Evolutionary conservation across 1,140 invertebrate species (phyloP).

Genomic region (Nixonia krombeini): DNA sequence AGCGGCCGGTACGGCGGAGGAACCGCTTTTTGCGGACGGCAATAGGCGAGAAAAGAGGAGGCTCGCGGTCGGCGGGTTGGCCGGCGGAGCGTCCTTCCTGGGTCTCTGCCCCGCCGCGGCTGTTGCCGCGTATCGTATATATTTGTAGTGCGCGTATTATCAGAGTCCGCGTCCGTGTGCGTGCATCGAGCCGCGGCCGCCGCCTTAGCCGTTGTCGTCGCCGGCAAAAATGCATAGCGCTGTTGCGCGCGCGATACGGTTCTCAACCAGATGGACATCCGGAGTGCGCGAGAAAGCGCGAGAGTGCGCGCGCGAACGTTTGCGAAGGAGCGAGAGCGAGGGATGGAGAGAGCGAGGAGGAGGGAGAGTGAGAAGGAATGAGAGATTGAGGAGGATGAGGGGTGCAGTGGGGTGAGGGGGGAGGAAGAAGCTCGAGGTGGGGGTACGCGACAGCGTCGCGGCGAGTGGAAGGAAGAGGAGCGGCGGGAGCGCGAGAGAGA

Average conservation of each 20-base stretch:
- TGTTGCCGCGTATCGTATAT: constrained; percentile 65
- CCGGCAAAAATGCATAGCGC: constrained; percentile 68
- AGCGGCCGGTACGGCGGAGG: constrained; percentile 2
- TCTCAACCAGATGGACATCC: constrained; percentile 62
- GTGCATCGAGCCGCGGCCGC: constrained; percentile 41
- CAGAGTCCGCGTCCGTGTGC: constrained; percentile 39
- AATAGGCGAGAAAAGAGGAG: constrained; percentile 38
- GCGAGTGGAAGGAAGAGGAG: neutral
- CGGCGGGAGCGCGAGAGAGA: neutral
- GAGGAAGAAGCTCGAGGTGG: too few relatives aligned
- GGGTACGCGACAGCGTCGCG: constrained; percentile 4
- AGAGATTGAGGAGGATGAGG: too few relatives aligned
- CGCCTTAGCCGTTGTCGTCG: constrained; percentile 40
- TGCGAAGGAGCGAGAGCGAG: neutral
- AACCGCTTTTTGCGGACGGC: constrained; percentile 13
- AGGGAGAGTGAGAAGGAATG: neutral
- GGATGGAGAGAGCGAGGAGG: neutral
- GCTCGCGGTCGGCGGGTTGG: constrained; percentile 19
- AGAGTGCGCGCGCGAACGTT: neutral
- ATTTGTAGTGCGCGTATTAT: constrained; percentile 65
- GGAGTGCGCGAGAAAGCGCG: constrained; percentile 26
- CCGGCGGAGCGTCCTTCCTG: constrained; percentile 66
- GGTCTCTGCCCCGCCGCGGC: constrained; percentile 66
- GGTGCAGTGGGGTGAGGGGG: too few relatives aligned
- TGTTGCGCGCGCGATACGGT: constrained; percentile 57